Conservation (phyloP, 2,797 vertebrate genomes). For the Myotis daubentonii region DNA sequence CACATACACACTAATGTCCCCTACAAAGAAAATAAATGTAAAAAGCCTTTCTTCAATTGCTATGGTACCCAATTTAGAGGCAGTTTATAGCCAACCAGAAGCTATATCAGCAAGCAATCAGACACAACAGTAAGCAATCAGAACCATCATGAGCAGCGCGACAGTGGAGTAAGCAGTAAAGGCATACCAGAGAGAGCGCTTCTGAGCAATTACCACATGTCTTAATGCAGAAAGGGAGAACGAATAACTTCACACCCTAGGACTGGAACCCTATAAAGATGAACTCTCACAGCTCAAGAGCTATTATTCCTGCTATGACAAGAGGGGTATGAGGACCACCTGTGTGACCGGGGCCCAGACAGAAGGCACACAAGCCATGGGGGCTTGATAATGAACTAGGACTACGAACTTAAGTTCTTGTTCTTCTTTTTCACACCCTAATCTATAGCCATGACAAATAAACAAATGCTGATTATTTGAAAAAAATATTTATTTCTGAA, state of each 20-base stretch:
- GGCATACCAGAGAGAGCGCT: conserved; percentile 71
- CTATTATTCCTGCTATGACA: not conserved
- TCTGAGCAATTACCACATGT: conserved; percentile 77
- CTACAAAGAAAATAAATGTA: conserved; percentile 58
- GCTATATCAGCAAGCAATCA: conserved; percentile 73
- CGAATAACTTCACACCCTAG: conserved; percentile 4
- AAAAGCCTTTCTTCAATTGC: conserved; percentile 51
- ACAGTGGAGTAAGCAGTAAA: conserved; percentile 61
- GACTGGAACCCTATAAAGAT: conserved; percentile 36
- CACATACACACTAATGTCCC: not conserved
- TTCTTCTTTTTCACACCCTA: not conserved
- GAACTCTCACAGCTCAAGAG: conserved; percentile 36
- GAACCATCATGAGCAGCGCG: conserved; percentile 66
- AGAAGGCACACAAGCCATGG: not conserved
- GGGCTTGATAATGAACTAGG: not conserved
- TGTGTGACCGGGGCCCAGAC: not conserved
- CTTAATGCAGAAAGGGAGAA: conserved; percentile 59
- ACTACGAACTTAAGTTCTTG: too few relatives aligned
- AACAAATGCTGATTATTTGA: not conserved
- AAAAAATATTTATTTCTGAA: not conserved
- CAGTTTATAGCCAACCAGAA: conserved; percentile 69
- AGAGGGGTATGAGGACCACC: not conserved
- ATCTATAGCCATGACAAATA: not conserved
- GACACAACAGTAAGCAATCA: conserved; percentile 71
- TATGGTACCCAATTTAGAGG: conserved; percentile 59